A percentile compares a stretch with the other conserved stretches of the same genome.
Conservation (phyloP, 2,888 invertebrate genomes). For the Drosophila maculinotata region DNA sequence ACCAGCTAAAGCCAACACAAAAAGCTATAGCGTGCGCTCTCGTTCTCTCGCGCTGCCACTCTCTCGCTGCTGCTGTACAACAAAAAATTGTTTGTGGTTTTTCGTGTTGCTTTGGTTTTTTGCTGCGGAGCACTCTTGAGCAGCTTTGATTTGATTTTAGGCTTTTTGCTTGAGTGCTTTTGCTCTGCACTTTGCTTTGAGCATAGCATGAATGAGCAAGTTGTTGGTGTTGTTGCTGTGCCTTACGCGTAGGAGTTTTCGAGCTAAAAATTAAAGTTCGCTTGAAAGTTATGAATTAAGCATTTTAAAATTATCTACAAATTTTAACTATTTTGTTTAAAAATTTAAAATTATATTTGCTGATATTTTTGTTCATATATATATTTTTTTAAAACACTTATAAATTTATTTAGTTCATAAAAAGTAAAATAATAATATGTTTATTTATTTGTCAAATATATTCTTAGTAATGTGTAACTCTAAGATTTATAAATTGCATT, state of each 20-base stretch:
- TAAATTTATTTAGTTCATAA: no score
- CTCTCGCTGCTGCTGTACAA: slow-evolving; percentile 13
- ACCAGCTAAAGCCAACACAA: slow-evolving; percentile 19
- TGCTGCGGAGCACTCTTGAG: slow-evolving; percentile 59
- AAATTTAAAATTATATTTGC: no score
- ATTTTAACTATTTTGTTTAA: no score
- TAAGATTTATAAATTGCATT: no score
- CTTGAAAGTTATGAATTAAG: no score
- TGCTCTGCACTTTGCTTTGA: slow-evolving; percentile 34
- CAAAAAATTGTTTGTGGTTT: slow-evolving; percentile 79
- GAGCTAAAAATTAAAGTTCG: slow-evolving; percentile 44
- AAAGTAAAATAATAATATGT: no score
- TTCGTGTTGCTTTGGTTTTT: slow-evolving; percentile 47
- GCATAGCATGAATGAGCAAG: slow-evolving; percentile 43
- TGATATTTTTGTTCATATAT: no score
- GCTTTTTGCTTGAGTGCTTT: slow-evolving; percentile 67
- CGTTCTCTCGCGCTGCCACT: slow-evolving; percentile 31
- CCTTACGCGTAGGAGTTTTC: slow-evolving; percentile 23
- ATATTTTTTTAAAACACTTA: no score
- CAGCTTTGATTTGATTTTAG: slow-evolving; percentile 70
- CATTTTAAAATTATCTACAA: no score
- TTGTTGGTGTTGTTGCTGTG: slow-evolving; percentile 10
- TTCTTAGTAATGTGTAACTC: no score
- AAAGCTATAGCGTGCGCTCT: slow-evolving; percentile 32
- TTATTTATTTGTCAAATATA: no score